Evolutionary conservation across 2,888 invertebrate species (phyloP).

Genomic region (Drosophila atripex): DNA sequence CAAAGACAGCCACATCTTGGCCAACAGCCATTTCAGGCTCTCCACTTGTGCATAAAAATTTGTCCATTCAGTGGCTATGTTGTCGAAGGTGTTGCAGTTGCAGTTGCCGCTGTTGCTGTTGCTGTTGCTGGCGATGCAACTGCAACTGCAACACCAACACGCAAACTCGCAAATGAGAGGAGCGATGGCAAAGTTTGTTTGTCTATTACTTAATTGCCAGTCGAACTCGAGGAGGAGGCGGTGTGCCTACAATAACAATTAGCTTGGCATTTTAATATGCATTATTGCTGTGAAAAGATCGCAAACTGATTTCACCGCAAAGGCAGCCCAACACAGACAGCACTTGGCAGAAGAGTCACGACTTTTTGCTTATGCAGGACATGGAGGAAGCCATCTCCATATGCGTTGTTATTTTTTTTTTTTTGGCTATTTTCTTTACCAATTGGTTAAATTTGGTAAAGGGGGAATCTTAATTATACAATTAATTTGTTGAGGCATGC

Average conservation of each 20-base stretch:
- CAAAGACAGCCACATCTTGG: conserved; percentile 56
- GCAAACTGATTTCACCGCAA: conserved; percentile 69
- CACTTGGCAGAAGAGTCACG: conserved; percentile 44
- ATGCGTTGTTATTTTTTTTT: conserved; percentile 46
- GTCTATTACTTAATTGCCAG: conserved; percentile 77
- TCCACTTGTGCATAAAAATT: conserved; percentile 67
- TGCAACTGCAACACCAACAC: conserved; percentile 45
- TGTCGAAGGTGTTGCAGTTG: conserved; percentile 20
- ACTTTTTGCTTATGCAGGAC: conserved; percentile 33
- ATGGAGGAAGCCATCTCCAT: conserved; percentile 31
- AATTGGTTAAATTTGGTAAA: conserved; percentile 33
- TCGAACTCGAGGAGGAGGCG: conserved; percentile 20
- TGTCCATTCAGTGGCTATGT: conserved; percentile 57
- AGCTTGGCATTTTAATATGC: conserved; percentile 80
- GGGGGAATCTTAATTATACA: conserved; percentile 66
- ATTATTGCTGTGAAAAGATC: conserved; percentile 75
- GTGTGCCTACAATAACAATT: conserved; percentile 71
- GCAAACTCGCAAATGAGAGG: conserved; percentile 45
- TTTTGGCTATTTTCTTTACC: conserved; percentile 3
- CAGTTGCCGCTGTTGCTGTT: conserved; percentile 10
- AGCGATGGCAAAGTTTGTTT: conserved; percentile 46
- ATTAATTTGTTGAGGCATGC: conserved; percentile 55
- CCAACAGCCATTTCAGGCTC: conserved; percentile 24
- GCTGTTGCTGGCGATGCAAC: conserved; percentile 8
- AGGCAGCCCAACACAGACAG: conserved; percentile 24